Evolutionary conservation across 2,888 invertebrate species (phyloP), one percentile per base, ranked within the genome.

Genomic region (Cephus runcator): DNA sequence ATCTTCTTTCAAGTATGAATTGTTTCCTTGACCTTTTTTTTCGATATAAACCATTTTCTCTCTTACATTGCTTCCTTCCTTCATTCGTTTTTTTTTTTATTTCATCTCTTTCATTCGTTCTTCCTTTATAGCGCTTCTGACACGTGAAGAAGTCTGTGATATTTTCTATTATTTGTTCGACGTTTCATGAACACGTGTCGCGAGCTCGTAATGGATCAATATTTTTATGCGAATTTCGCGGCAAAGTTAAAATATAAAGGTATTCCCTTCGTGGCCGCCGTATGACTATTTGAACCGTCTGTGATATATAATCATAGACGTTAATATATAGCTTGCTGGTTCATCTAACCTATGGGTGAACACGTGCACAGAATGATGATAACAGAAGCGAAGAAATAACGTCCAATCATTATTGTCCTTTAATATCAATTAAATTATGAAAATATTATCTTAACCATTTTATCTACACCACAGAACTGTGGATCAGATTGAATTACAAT

Each of bases 1-100:
- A 23, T 56, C 56, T 23, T 23, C 9, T 56, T 56, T 56, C 56
- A 73, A 40, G 33, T 75, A 73, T 69, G 69, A 34, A 78, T 69
- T 78, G 15, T 69, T 40, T 76, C 36, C 75, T 75, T 69, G 15
- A 35, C 73, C 23, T 73, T 76, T 31, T 73, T 36, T 75, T 74
- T 40, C 15, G 0, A 56, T 56, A 23, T 56, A 81, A 76, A 81
- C 71, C 71, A 79, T 79, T 33, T 36, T 69, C 34, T 71, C 73
- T 23, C 56, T 69, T 33, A 0, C n/a, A 23, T 36, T 30, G 34
- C 31, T 71, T 71, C 12, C 35, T 35, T 76, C 73, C n/a, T 15
- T 74, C 75, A n/a, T 69, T 40, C 76, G 56, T 69, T 69, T 75
- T 76, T 69, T 69, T 75, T 76, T 15, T 76, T 56, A 78, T 34